These are phyloP conservation scores for Helicolenus hilgendorfi DNA, from an alignment of 2,797 vertebrate genomes.

Conservation along the genomic window DNA sequence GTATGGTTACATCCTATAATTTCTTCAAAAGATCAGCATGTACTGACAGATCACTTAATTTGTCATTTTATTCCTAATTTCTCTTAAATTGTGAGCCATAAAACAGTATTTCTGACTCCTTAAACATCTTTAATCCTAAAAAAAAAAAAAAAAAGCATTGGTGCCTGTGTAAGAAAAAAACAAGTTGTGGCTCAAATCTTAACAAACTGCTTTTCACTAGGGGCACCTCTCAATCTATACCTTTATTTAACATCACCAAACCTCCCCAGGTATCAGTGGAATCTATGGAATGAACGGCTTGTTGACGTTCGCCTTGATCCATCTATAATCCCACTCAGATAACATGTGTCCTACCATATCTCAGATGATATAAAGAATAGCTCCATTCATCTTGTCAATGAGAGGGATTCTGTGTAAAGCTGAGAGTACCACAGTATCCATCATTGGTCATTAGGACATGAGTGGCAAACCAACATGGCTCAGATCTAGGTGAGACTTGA, in stretches of 20 bases:
- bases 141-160: neutral
- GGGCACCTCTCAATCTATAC: neutral
- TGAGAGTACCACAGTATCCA: conserved; percentile 18
- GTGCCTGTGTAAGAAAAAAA: neutral
- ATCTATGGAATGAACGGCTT: conserved; percentile 63
- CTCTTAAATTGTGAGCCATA: neutral
- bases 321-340: conserved; percentile 53
- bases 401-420: conserved; percentile 29
- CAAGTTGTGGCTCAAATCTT: neutral
- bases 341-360: conserved; percentile 25
- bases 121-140: neutral
- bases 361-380: conserved; percentile 54
- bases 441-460: conserved; percentile 46
- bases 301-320: conserved; percentile 47
- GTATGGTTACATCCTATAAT: neutral
- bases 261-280: conserved; percentile 38
- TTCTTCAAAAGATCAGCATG: neutral
- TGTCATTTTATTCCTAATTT: neutral
- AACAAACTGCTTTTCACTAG: neutral
- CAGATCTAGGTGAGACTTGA: conserved; percentile 41
- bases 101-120: neutral
- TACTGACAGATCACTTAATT: neutral
- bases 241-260: conserved; percentile 3
- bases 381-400: conserved; percentile 54
- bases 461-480: conserved; percentile 9